These are phyloP conservation scores for Propithecus deckenii DNA, from an alignment of 2,797 vertebrate species.

Conservation along the genomic window DNA sequence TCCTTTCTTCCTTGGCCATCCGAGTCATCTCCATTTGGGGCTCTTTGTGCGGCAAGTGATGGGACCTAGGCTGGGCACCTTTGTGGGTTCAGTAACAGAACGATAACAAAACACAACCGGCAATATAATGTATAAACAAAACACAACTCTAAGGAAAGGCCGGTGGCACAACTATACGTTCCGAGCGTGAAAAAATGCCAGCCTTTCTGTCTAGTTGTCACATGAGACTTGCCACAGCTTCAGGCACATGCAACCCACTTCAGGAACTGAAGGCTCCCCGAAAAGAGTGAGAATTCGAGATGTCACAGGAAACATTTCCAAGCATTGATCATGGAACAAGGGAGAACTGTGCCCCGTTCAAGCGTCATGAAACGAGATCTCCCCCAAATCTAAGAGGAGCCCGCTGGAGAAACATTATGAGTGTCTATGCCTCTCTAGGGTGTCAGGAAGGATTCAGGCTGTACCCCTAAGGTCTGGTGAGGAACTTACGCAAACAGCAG, in stretches of 20 bases:
- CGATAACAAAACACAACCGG: background rate
- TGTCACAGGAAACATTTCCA: background rate
- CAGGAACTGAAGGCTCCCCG: background rate
- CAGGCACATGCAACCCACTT: background rate
- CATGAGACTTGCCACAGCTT: background rate
- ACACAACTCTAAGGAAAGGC: background rate
- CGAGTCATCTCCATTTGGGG: no score
- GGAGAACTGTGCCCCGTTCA: background rate
- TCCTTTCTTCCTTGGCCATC: no score
- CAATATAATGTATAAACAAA: background rate
- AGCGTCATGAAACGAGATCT: background rate
- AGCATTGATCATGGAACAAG: background rate
- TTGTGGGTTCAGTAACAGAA: background rate
- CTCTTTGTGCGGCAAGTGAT: no score
- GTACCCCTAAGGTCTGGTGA: rapidly evolving
- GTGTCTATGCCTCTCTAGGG: background rate
- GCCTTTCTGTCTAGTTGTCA: background rate
- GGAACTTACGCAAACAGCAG: background rate
- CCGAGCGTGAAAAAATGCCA: background rate
- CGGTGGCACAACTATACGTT: no score
- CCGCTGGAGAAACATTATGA: background rate
- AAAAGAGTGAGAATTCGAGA: background rate
- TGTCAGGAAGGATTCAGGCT: no score
- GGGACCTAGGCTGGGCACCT: no score
- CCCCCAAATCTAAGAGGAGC: background rate